phyloP scores from a whole-genome alignment of 2,113 vertebrate genomes.

The Urocitellus parryii region DNA sequence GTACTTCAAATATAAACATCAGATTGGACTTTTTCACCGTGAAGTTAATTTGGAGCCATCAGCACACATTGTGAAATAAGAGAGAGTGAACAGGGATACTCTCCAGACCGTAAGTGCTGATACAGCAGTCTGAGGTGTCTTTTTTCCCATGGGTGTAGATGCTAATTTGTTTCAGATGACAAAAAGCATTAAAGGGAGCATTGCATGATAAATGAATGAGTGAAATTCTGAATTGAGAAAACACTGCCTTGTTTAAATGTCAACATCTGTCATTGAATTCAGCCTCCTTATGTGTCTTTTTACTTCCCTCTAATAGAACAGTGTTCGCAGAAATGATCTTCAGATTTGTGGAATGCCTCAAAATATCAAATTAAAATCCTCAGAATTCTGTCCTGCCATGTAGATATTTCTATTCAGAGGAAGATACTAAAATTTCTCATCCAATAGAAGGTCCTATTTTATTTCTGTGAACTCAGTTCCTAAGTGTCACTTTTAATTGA shows the following conservation, averaged over 20 bases:
- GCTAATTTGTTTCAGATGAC: constrained; percentile 48
- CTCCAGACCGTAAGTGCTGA: background rate
- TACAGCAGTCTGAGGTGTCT: background rate
- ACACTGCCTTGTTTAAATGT: constrained; percentile 43
- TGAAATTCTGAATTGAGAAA: constrained; percentile 12
- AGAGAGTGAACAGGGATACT: background rate
- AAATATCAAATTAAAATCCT: constrained; percentile 40
- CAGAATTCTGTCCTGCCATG: background rate
- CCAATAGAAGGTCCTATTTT: background rate
- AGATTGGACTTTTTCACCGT: background rate
- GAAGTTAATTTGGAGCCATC: constrained; percentile 44
- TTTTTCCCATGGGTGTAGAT: background rate
- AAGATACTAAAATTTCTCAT: constrained; percentile 26
- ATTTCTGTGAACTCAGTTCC: background rate
- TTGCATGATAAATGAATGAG: background rate
- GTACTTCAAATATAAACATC: background rate
- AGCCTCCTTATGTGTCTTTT: background rate
- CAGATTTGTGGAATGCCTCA: constrained; percentile 29
- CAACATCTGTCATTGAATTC: constrained; percentile 61
- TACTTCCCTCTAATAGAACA: constrained; percentile 12
- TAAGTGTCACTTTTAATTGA: background rate
- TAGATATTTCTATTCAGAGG: background rate
- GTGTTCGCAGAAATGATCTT: constrained; percentile 17
- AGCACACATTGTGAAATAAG: constrained; percentile 6
- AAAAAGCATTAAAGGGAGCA: constrained; percentile 1